A percentile compares a stretch with the other conserved stretches of the same genome.
Conservation (phyloP, 2,888 invertebrate genomes). For the Ichneumon xanthorius region DNA sequence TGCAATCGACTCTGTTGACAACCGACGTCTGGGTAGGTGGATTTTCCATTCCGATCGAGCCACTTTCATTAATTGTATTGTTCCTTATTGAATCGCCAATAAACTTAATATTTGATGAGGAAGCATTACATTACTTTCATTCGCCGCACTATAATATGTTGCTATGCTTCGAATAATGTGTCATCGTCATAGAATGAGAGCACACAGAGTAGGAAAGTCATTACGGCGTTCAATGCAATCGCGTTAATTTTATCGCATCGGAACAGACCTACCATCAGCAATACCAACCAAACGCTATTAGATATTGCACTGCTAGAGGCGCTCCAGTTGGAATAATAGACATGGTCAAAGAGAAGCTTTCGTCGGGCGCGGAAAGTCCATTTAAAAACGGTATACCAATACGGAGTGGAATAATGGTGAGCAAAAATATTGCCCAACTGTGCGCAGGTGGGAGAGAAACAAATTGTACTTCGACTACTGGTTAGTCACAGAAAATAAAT, state of each 20-base stretch:
- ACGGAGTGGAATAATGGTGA: background rate
- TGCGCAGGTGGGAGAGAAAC: background rate
- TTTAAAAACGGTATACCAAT: background rate
- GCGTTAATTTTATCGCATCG: background rate
- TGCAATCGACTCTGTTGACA: background rate
- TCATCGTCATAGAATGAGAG: background rate
- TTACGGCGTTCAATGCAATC: background rate
- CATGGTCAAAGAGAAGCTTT: background rate
- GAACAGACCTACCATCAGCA: background rate
- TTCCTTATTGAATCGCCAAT: background rate
- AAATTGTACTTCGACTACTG: background rate
- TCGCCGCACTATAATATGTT: background rate
- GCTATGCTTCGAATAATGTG: background rate
- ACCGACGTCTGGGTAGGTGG: too few species aligned
- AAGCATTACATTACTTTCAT: background rate
- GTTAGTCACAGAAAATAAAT: background rate
- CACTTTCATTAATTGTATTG: conserved; percentile 28
- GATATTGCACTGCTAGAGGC: too few species aligned
- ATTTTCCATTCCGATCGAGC: conserved; percentile 6
- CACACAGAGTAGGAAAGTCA: background rate
- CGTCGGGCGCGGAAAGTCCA: background rate
- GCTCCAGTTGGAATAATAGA: background rate
- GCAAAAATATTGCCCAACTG: background rate
- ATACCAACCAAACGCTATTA: too few species aligned
- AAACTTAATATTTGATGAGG: background rate